These are phyloP conservation scores for Macquaria australasica DNA, from an alignment of 2,113 vertebrate species.

Conservation along the genomic window DNA sequence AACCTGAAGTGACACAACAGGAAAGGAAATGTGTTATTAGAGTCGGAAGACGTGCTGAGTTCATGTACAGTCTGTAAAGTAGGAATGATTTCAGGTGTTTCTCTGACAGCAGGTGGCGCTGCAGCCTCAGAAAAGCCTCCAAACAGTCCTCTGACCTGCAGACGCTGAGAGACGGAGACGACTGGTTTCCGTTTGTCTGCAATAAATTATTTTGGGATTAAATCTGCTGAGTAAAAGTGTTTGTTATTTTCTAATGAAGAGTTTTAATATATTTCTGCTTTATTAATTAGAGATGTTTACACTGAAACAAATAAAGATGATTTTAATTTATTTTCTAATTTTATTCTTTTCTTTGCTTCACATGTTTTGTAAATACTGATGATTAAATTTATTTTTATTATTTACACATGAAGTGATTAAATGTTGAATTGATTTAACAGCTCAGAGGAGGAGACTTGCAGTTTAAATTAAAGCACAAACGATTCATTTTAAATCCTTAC, in stretches of 20 bases:
- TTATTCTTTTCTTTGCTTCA: not conserved
- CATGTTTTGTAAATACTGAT: not conserved
- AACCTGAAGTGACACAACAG: not conserved
- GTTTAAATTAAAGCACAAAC: no score
- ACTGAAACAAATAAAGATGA: not conserved
- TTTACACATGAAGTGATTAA: no score
- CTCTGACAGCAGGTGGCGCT: slow-evolving; percentile 68
- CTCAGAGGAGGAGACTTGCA: not conserved
- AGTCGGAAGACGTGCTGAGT: not conserved
- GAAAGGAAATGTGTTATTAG: not conserved
- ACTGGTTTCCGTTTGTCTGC: not conserved
- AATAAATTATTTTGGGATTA: slow-evolving; percentile 64
- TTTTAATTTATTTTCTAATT: not conserved
- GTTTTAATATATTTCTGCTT: not conserved
- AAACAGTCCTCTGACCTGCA: not conserved
- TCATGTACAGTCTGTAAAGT: slow-evolving; percentile 2
- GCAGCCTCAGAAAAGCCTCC: slow-evolving; percentile 42
- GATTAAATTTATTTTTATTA: no score
- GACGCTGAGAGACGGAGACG: not conserved
- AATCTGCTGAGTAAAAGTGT: not conserved
- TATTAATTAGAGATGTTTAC: not conserved
- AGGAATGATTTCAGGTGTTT: not conserved
- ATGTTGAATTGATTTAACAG: not conserved
- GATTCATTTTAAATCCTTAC: not conserved
- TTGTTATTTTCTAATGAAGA: not conserved